phyloP scores from a whole-genome alignment of 2,113 vertebrate genomes.

The Ornithorhynchus anatinus region DNA sequence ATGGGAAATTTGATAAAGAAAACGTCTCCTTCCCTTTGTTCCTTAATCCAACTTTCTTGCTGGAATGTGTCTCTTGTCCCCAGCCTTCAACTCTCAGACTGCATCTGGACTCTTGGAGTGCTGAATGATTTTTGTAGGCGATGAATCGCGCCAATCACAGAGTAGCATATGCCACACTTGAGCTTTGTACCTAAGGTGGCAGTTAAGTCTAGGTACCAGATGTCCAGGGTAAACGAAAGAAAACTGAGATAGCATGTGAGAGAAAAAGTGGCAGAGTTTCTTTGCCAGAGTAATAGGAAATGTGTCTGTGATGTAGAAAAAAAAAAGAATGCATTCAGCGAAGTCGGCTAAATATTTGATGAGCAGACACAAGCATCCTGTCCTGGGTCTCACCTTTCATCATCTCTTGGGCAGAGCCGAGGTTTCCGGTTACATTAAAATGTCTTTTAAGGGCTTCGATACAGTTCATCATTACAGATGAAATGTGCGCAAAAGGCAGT shows the following conservation, averaged over 20 bases:
- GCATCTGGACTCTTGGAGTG: conserved; percentile 32
- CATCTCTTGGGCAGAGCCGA: too few relatives aligned
- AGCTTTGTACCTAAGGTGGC: conserved; percentile 13
- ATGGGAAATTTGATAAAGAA: too few relatives aligned
- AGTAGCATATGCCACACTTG: conserved; percentile 4
- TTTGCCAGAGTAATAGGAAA: conserved; percentile 1
- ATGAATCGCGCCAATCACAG: background rate
- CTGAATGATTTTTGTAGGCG: conserved; percentile 42
- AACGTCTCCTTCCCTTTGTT: background rate
- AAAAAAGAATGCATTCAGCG: too few relatives aligned
- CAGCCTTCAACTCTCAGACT: conserved; percentile 8
- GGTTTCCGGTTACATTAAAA: too few relatives aligned
- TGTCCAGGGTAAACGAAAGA: conserved; percentile 31
- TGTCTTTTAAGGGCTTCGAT: too few relatives aligned
- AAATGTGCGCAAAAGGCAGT: too few relatives aligned
- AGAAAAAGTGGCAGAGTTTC: background rate
- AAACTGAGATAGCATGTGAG: background rate
- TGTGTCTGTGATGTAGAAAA: background rate
- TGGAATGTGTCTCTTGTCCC: conserved; percentile 32
- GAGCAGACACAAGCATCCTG: background rate
- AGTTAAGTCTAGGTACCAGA: background rate
- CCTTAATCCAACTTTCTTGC: conserved; percentile 22
- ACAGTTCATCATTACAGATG: too few relatives aligned
- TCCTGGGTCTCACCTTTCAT: background rate
- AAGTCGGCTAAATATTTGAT: background rate